Conservation (phyloP, 2,888 invertebrate species). For the Microctonus hyperodae region DNA sequence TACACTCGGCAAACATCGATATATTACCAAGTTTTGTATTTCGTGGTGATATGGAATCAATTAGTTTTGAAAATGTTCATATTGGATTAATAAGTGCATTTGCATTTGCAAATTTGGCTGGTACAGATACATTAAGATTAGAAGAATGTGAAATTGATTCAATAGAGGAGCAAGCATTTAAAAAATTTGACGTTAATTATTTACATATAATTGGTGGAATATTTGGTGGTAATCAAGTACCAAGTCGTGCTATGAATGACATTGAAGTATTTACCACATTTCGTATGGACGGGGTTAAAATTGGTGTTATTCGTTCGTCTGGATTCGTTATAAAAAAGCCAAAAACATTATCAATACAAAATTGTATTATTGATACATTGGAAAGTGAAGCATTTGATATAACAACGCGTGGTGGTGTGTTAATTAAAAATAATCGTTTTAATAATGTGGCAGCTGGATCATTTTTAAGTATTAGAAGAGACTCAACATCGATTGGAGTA, state of each 20-base stretch:
- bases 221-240: conserved; percentile 66
- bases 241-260: conserved; percentile 78
- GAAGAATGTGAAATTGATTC: conserved; percentile 68
- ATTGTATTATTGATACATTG: conserved; percentile 68
- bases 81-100: conserved; percentile 73
- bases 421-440: conserved; percentile 73
- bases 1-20: conserved; percentile 63
- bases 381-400: conserved; percentile 74
- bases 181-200: conserved; percentile 76
- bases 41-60: conserved; percentile 75
- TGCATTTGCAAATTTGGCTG: conserved; percentile 77
- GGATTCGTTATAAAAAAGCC: conserved; percentile 75
- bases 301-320: conserved; percentile 72
- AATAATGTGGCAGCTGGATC: conserved; percentile 68
- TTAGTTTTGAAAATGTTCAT: conserved; percentile 70
- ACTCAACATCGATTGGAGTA: conserved; percentile 64
- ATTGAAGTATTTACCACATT: conserved; percentile 74
- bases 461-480: conserved; percentile 68
- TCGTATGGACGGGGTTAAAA: conserved; percentile 71
- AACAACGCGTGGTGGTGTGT: conserved; percentile 69
- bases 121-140: conserved; percentile 72
- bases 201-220: conserved; percentile 71
- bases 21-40: conserved; percentile 68
- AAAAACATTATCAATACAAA: conserved; percentile 69
- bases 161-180: conserved; percentile 78